Percentiles rank a stretch among this genome's conserved stretches.
Evolutionary conservation across 2,797 vertebrate species (phyloP).

Genomic region (Otus scops): DNA sequence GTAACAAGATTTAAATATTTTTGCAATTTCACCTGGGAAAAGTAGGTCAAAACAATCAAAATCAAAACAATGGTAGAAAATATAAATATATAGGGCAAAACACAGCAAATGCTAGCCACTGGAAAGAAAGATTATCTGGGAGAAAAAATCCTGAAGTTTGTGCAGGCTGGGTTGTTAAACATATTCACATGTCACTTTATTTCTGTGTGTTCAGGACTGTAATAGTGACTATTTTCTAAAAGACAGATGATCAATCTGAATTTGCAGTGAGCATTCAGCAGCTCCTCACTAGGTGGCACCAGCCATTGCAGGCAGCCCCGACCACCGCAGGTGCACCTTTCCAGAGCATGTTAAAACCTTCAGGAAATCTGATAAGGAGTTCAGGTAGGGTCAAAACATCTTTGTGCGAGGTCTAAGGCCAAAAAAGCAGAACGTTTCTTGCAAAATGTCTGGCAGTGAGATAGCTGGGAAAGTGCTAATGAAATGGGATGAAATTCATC

Average conservation of each 20-base stretch:
- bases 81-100: not conserved
- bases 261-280: not conserved
- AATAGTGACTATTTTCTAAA: not conserved
- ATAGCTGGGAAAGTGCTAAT: not conserved
- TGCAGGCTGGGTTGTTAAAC: not conserved
- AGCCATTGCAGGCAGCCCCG: not conserved
- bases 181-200: not conserved
- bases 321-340: not conserved
- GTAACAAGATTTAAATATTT: not conserved
- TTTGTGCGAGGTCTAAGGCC: not conserved
- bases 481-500: not conserved
- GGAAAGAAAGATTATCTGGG: not conserved
- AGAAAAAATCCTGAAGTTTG: not conserved
- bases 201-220: not conserved
- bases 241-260: not conserved
- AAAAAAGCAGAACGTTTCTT: not conserved
- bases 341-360: not conserved
- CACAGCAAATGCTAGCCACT: not conserved
- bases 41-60: not conserved
- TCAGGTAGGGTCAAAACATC: not conserved
- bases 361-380: not conserved
- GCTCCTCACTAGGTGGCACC: constrained; percentile 65
- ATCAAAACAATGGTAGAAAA: not conserved
- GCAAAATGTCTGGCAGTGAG: not conserved
- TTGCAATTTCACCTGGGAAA: not conserved